Evolutionary conservation across 2,113 vertebrate genomes (phyloP), one percentile per base, ranked within the genome.

Genomic region (Oxyruncus cristatus): DNA sequence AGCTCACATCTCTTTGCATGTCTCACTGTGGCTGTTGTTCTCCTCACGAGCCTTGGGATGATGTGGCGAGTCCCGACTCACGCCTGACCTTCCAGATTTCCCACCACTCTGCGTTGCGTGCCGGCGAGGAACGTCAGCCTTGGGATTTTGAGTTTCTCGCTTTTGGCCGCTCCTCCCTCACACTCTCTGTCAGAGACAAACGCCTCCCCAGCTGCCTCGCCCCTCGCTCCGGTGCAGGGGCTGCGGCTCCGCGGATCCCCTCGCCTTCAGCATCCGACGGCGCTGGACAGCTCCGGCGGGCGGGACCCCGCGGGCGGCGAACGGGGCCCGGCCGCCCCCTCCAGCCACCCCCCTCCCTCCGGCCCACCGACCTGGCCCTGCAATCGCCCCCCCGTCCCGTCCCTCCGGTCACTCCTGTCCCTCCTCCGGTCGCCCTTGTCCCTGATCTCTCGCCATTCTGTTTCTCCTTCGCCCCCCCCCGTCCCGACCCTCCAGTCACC

Each of bases 221-320:
- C 32, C 32, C 49, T 52, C 14, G 50, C 50, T 52, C 50, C 24
- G 11, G 68, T 18, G 35, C 35, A 5, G 74, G 15, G 12, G 35
- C 61, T 12, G 33, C 24, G 15, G 46, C 22, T 17, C 35, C 7
- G 44, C 5, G 27, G 59, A 24, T 5, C 55, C 2, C 80, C 9
- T 72, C 16, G 27, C n/a, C n/a, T 94, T 96, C 96, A 94, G 95
- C 87, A 89, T 68, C n/a, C 75, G 80, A 22, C 28, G 50, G 55
- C 26, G 95, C 95, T 97, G 96, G 96, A 97, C 96, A 97, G 95
- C 93, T 95, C 96, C 93, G 15, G 37, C 17, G 41, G 19, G 26
- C 62, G 30, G 72, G 27, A n/a, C 70, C 16, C 56, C 11, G 26
- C 33, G 6, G 49, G 23, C 14, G 14, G 58, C 6, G 17, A 6